Conservation (phyloP, 2,888 invertebrate species). For the Cataglyphis altisquamis region DNA sequence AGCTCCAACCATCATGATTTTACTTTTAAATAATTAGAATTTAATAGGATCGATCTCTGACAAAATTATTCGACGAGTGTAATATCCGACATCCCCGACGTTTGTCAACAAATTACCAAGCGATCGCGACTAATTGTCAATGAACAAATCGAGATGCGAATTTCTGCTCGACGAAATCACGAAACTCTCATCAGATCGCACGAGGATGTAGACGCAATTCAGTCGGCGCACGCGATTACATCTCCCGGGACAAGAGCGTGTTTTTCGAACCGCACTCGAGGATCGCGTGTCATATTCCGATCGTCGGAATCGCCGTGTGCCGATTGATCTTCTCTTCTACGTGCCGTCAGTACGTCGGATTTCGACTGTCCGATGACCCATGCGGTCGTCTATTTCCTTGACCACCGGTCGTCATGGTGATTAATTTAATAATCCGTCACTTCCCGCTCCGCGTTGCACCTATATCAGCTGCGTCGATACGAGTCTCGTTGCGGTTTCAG, state of each 20-base stretch:
- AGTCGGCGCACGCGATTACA: background rate
- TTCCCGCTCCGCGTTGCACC: conserved; percentile 15
- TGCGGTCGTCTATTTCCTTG: conserved; percentile 70
- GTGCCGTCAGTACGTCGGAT: conserved; percentile 56
- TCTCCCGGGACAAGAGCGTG: conserved; percentile 21
- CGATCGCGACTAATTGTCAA: background rate
- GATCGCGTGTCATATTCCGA: conserved; percentile 5
- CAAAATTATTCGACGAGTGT: background rate
- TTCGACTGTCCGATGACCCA: conserved; percentile 68
- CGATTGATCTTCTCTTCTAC: conserved; percentile 42
- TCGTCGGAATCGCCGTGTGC: background rate
- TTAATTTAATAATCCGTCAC: conserved; percentile 80
- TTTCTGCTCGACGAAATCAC: background rate
- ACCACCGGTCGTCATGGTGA: conserved; percentile 78
- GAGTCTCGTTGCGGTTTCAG: background rate
- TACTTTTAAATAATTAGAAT: background rate
- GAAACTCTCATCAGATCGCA: background rate
- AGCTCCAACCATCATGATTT: background rate
- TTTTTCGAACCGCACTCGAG: conserved; percentile 4
- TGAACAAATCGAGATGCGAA: background rate
- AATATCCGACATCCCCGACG: background rate
- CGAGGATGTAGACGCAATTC: background rate
- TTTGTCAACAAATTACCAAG: background rate
- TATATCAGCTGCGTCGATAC: background rate
- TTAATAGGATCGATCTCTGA: conserved; percentile 2